Percentiles rank a stretch among this genome's conserved stretches.
phyloP scores from a whole-genome alignment of 2,113 vertebrate genomes.

The Lathamus discolor region DNA sequence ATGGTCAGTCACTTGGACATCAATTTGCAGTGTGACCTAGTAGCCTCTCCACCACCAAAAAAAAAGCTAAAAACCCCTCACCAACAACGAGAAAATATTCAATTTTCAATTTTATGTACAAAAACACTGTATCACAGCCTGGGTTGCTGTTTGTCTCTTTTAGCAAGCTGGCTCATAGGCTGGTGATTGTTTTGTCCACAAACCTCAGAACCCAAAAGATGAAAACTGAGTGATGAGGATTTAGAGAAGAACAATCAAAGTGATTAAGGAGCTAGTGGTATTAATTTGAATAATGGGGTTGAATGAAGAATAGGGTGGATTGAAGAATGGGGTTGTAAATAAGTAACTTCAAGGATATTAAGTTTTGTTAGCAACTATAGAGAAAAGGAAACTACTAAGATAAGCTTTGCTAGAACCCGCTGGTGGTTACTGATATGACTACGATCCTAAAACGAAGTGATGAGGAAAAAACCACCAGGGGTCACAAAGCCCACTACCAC shows the following conservation, averaged over 20 bases:
- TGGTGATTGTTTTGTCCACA: neutral
- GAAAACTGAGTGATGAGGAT: neutral
- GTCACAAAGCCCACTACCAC: too few species aligned
- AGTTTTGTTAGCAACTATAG: too few species aligned
- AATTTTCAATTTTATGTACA: neutral
- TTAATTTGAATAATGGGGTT: neutral
- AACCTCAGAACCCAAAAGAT: neutral
- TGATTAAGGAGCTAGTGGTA: neutral
- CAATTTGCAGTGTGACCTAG: neutral
- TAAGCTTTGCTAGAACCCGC: too few species aligned
- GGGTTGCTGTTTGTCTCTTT: neutral
- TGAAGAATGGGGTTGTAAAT: too few species aligned
- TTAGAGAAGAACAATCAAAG: neutral
- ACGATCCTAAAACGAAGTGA: too few species aligned
- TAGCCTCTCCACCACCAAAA: neutral
- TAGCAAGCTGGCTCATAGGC: neutral
- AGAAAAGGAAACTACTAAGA: too few species aligned
- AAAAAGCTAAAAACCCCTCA: neutral
- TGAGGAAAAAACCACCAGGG: too few species aligned
- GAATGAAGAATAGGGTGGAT: too few species aligned
- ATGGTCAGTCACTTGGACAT: neutral
- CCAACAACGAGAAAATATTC: rapidly evolving
- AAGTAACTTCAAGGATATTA: too few species aligned
- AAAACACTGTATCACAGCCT: neutral
- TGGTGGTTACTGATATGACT: too few species aligned